A percentile compares a stretch with the other conserved stretches of the same genome.
Evolutionary conservation across 1,140 invertebrate species (phyloP).

Genomic region (Megathymus violae): DNA sequence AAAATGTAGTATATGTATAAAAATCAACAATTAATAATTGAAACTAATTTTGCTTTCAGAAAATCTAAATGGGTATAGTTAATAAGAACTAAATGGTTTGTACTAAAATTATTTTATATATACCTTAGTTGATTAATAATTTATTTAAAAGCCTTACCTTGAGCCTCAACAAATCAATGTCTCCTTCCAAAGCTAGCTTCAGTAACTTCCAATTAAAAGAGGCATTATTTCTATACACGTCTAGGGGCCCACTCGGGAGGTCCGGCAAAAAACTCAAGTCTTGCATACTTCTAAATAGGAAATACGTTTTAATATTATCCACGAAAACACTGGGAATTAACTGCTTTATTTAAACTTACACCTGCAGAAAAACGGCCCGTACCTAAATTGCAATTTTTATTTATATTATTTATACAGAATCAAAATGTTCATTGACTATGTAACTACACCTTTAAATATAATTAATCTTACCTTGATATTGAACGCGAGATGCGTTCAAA

Average conservation of each 20-base stretch:
- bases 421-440: conserved; percentile 3
- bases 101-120: too few species aligned
- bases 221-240: conserved; percentile 88
- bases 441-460: conserved; percentile 13
- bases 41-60: too few species aligned
- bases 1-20: too few species aligned
- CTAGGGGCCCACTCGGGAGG: conserved; percentile 88
- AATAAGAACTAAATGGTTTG: not conserved
- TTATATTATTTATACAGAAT: conserved; percentile 14
- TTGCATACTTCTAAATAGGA: conserved; percentile 69
- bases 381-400: conserved; percentile 10
- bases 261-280: conserved; percentile 84
- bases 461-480: conserved; percentile 55
- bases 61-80: too few species aligned
- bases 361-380: not conserved
- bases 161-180: conserved; percentile 87
- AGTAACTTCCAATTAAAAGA: conserved; percentile 92
- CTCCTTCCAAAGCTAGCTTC: conserved; percentile 89
- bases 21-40: too few species aligned
- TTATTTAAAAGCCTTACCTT: conserved; percentile 84
- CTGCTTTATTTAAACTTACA: not conserved
- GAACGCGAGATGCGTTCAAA: conserved; percentile 39
- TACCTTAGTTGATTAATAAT: too few species aligned
- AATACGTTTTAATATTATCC: conserved; percentile 36
- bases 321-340: conserved; percentile 28